Conservation (phyloP, 1,140 invertebrate genomes). For the Pseudomyrmex flavicornis region DNA sequence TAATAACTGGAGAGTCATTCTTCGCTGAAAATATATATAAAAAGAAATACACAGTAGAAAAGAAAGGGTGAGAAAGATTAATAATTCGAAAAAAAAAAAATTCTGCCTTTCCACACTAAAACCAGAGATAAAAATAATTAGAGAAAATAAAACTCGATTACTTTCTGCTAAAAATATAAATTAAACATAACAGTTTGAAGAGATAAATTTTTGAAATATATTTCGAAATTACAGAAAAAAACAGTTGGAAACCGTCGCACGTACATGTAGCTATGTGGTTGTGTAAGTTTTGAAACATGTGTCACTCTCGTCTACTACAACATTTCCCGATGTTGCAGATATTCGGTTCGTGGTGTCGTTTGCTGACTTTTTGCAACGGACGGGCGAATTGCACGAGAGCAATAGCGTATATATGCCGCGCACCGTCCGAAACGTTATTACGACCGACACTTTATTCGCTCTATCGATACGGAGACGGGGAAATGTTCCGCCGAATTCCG, state of each 20-base stretch:
- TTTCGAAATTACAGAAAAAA: too few species aligned
- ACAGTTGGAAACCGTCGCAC: background rate
- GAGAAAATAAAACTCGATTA: too few species aligned
- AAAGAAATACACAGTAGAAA: too few species aligned
- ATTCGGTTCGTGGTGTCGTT: conserved; percentile 13
- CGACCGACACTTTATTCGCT: conserved; percentile 54
- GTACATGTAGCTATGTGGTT: background rate
- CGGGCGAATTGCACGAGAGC: conserved; percentile 3
- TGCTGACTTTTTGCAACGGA: conserved; percentile 22
- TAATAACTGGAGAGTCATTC: background rate
- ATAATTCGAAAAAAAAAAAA: too few species aligned
- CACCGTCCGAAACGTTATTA: conserved; percentile 43
- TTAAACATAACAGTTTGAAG: too few species aligned
- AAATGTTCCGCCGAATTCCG: conserved; percentile 42
- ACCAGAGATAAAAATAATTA: too few species aligned
- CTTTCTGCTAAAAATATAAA: too few species aligned
- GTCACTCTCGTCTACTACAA: conserved; percentile 19
- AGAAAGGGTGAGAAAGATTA: too few species aligned
- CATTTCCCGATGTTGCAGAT: conserved; percentile 25
- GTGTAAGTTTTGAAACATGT: background rate
- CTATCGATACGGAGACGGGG: background rate
- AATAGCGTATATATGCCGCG: background rate
- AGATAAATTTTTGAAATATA: too few species aligned
- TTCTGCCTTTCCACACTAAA: too few species aligned
- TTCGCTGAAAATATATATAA: too few species aligned